Base-by-base conservation (phyloP, 2,888 invertebrate species). In the Dione juno region DNA sequence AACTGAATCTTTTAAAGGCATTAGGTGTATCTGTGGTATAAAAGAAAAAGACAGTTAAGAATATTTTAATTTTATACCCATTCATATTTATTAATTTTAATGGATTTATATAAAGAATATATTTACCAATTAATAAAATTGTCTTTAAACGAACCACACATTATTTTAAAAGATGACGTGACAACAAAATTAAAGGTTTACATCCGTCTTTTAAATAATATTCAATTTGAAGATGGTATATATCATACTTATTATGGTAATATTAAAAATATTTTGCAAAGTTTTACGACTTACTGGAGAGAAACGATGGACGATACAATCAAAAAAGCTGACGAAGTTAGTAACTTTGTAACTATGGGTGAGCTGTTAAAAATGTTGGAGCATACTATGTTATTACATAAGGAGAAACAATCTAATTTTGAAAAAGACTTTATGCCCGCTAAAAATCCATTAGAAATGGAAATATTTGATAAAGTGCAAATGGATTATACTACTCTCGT, bases 201-300 rank as follows among this genome's bases (percentile, higher is more conserved):
- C 59, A 72, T 90, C 1, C 73, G 65, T 14, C 73, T 80, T 35
- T 63, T 90, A 19, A 43, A 75, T 13, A 43, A 76, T 13, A 71
- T 85, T 11, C 76, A 82, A 71, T 83, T 82, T n/a, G 75, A 77
- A 63, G 85, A 86, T 71, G 83, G 80, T 3, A 71, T 69, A 0
- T 84, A 87, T 54, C 81, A 85, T 64, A 74, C 77, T 1, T 89
- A 84, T 73, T 91, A 87, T 61, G 87, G 87, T 0, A 79, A 86
- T 59, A 70, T 90, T 6, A 89, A 87, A 74, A 77, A 74, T 35
- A 75, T 85, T 1, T 70, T 90, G 0, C 78, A 75, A 7, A 82
- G 84, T 54, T 90, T 87, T 72, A 70, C 84, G 1, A 77, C 73
- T 63, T 86, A 80, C 67, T 87, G 84, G 78, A 77, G 77, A 35